Evolutionary conservation across 2,797 vertebrate genomes (phyloP).

Genomic region (Cryptoprocta ferox): DNA sequence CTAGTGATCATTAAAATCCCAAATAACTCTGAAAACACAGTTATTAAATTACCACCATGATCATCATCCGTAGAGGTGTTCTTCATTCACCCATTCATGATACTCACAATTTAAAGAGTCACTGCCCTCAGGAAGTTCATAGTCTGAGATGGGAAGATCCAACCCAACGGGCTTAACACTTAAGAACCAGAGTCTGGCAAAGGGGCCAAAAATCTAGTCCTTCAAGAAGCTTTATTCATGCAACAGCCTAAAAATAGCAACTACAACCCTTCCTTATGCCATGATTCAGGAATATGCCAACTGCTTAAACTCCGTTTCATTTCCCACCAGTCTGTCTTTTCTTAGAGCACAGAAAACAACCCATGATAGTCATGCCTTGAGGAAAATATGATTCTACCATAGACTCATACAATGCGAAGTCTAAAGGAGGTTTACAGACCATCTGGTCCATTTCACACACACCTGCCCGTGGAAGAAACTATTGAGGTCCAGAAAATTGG

Average conservation of each 20-base stretch:
- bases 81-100: neutral
- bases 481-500: neutral
- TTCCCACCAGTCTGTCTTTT: neutral
- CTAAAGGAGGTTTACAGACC: neutral
- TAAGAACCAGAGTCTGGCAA: constrained; percentile 1
- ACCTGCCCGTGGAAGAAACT: neutral
- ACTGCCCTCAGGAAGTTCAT: neutral
- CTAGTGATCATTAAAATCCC: neutral
- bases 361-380: neutral
- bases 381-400: neutral
- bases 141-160: neutral
- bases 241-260: neutral
- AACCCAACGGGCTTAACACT: neutral
- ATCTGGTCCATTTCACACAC: neutral
- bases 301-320: neutral
- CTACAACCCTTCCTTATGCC: neutral
- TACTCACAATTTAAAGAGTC: neutral
- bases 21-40: neutral
- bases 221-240: neutral
- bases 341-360: neutral
- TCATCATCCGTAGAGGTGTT: neutral
- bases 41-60: neutral
- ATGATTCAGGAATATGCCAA: neutral
- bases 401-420: neutral
- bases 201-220: neutral